Percentiles rank a stretch among this genome's conserved stretches.
Conservation (phyloP, 2,797 vertebrate species). For the Xenentodon cancila region DNA sequence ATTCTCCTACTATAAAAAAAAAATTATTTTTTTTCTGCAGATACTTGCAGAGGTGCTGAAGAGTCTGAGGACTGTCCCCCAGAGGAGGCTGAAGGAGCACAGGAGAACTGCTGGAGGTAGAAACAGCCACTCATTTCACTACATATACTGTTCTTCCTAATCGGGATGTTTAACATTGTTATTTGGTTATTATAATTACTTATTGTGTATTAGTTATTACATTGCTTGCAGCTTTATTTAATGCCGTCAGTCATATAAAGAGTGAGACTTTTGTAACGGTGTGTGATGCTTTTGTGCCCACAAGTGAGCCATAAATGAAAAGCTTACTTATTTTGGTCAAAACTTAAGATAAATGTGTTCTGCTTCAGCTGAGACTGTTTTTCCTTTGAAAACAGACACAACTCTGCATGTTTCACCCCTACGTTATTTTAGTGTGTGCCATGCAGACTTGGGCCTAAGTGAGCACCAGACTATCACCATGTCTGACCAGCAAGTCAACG, state of each 20-base stretch:
- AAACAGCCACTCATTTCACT: slow-evolving; percentile 6
- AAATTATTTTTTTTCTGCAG: slow-evolving; percentile 71
- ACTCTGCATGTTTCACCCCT: not conserved
- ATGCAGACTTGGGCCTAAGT: too few relatives aligned
- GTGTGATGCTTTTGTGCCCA: not conserved
- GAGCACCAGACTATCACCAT: too few relatives aligned
- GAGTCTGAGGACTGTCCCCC: slow-evolving; percentile 18
- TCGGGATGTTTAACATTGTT: not conserved
- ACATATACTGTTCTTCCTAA: too few relatives aligned
- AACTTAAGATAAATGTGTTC: too few relatives aligned
- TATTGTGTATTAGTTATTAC: too few relatives aligned
- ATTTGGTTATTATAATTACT: not conserved
- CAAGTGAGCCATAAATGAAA: too few relatives aligned
- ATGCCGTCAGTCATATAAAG: not conserved
- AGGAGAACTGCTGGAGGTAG: slow-evolving; percentile 70
- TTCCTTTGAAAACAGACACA: not conserved
- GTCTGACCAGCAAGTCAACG: too few relatives aligned
- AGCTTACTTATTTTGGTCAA: too few relatives aligned
- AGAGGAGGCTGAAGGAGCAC: slow-evolving; percentile 49
- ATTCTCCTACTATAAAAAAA: slow-evolving; percentile 81
- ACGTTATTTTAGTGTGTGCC: too few relatives aligned
- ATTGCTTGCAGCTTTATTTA: too few relatives aligned
- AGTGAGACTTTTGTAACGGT: too few relatives aligned
- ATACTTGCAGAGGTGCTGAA: slow-evolving; percentile 58
- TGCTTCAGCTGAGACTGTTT: too few relatives aligned